These are phyloP conservation scores for Sebastes jordani DNA, from an alignment of 2,797 vertebrate genomes.

Conservation along the genomic window DNA sequence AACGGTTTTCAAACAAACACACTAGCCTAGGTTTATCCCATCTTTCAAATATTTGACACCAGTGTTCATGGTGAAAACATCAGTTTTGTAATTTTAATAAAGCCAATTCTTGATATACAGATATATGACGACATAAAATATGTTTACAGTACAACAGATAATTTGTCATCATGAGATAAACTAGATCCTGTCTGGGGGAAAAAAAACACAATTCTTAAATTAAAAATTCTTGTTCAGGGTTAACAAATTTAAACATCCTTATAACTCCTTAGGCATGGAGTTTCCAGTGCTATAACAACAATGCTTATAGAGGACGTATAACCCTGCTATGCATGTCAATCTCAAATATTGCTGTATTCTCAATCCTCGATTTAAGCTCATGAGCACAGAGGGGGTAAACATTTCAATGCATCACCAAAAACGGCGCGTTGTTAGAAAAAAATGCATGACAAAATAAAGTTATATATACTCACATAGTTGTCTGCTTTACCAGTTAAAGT, in stretches of 20 bases:
- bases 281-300: conserved; percentile 38
- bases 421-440: not conserved
- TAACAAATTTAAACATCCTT: not conserved
- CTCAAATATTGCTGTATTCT: conserved; percentile 22
- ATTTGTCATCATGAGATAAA: conserved; percentile 17
- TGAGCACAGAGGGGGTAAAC: conserved; percentile 6
- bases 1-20: not conserved
- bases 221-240: not conserved
- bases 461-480: not conserved
- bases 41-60: not conserved
- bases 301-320: not conserved
- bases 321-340: not conserved
- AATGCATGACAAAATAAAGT: conserved; percentile 17
- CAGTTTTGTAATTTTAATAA: conserved; percentile 42
- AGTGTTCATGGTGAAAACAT: not conserved
- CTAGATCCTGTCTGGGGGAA: conserved; percentile 30
- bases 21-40: not conserved
- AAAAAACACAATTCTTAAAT: conserved; percentile 49
- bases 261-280: not conserved
- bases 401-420: not conserved
- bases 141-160: conserved; percentile 65
- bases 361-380: conserved; percentile 35
- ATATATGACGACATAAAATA: conserved; percentile 61
- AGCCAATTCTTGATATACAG: conserved; percentile 65
- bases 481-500: conserved; percentile 17